phyloP scores from a whole-genome alignment of 2,113 vertebrate genomes.

The Argyrosomus japonicus region DNA sequence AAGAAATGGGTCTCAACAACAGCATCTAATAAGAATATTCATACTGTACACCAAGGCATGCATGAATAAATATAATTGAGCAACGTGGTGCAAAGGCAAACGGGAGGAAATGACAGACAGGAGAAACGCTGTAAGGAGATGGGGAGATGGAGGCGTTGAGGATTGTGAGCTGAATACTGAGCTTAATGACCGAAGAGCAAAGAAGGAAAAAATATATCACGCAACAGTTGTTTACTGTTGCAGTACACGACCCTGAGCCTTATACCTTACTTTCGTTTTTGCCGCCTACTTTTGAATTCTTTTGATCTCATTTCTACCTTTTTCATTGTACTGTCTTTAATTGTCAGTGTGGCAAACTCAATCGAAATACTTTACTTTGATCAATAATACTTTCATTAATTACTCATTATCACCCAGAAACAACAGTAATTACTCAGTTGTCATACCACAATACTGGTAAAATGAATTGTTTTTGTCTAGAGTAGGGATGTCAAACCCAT shows the following conservation, averaged over 20 bases:
- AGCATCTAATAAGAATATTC: slow-evolving; percentile 66
- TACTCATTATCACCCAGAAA: background rate
- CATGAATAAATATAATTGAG: slow-evolving; percentile 69
- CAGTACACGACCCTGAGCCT: background rate
- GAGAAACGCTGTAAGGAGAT: slow-evolving; percentile 33
- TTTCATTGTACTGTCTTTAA: background rate
- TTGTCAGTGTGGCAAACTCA: background rate
- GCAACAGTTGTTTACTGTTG: slow-evolving; percentile 35
- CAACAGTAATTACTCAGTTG: background rate
- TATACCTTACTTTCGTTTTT: background rate
- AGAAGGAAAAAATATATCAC: slow-evolving; percentile 9
- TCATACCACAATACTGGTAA: background rate
- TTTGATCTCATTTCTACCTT: background rate
- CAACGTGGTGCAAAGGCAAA: slow-evolving; percentile 42
- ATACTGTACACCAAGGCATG: slow-evolving; percentile 58
- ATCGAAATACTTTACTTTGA: background rate
- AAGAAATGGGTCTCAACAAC: slow-evolving; percentile 48
- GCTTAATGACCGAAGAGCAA: slow-evolving; percentile 16
- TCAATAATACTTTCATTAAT: background rate
- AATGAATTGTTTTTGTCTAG: background rate
- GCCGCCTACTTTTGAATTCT: background rate
- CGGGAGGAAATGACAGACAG: slow-evolving; percentile 55
- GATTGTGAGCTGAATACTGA: slow-evolving; percentile 42
- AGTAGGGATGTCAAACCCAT: too few species aligned
- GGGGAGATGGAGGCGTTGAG: slow-evolving; percentile 26